Base-by-base conservation (phyloP, 2,113 vertebrate species). In the Ptyas mucosa region DNA sequence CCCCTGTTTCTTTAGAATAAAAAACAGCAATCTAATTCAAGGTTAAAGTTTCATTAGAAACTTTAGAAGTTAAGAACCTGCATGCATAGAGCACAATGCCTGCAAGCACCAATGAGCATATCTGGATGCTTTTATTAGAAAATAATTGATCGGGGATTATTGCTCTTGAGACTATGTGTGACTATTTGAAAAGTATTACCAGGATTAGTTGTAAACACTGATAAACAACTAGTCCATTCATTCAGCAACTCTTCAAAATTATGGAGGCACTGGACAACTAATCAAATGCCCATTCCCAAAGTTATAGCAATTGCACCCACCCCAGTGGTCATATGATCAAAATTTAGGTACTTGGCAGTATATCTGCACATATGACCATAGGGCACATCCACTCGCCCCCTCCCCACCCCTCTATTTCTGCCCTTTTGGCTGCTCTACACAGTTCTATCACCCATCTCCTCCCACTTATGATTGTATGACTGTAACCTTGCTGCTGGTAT, bases 21-120 rank as follows among this genome's bases (percentile, higher is more conserved):
- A 26, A 87, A 9, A 57, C 93, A 96, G 92, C 85, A 92, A 88
- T 87, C 55, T 93, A 58, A 93, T 18, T 93, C 94, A 93, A 93
- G 92, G 29, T 51, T 58, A 85, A 87, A 14, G 12, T 15, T 85
- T 95, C 87, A 90, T 61, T 88, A 3, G 94, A 94, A 94, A 94
- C 91, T 90, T 94, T 89, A 49, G 92, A 39, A 29, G 69, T 91
- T 52, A 95, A 96, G 64, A 94, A 94, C 85, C 46, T 95, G 23
- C 0, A 34, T 54, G 29, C 23, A 57, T 55, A 57, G 1, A 53
- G 75, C 75, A 85, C 55, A 57, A 55, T 46, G 26, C 29, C 34
- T 57, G 55, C 14, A 26, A 91, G 18, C 8, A 5, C 15, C 12
- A 91, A 46, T 29, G 15, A 15, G 21, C 18, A 11, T 49, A 51